Evolutionary conservation across 2,888 invertebrate genomes (phyloP).

Genomic region (Coelinius sp.): DNA sequence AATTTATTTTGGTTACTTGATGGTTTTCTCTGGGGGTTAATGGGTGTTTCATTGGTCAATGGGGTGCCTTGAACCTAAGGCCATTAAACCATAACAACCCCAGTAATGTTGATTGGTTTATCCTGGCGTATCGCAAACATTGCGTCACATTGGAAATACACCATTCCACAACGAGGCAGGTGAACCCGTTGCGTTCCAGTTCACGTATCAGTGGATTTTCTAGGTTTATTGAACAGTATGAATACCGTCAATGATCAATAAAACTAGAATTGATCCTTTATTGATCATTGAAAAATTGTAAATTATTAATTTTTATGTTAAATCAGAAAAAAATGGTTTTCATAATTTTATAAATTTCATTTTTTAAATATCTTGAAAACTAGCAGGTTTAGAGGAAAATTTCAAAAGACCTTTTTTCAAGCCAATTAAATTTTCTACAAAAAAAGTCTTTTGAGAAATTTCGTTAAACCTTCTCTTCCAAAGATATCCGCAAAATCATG

Average conservation of each 20-base stretch:
- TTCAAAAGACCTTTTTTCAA: too few relatives aligned
- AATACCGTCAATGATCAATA: not conserved
- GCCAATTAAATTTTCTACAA: too few relatives aligned
- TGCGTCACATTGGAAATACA: slow-evolving; percentile 43
- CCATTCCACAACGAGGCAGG: slow-evolving; percentile 38
- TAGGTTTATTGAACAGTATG: slow-evolving; percentile 1
- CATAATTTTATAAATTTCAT: too few relatives aligned
- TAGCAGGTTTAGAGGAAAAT: too few relatives aligned
- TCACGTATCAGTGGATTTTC: slow-evolving; percentile 33
- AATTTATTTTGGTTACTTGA: slow-evolving; percentile 30
- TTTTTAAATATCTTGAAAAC: too few relatives aligned
- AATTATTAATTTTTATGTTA: not conserved
- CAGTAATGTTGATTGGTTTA: slow-evolving; percentile 20
- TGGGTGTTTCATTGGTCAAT: not conserved
- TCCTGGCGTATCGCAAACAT: slow-evolving; percentile 7
- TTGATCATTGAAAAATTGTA: not conserved
- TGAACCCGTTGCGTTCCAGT: slow-evolving; percentile 46
- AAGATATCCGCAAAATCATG: too few relatives aligned
- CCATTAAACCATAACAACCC: slow-evolving; percentile 20
- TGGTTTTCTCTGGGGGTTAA: not conserved
- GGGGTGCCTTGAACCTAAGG: slow-evolving; percentile 21
- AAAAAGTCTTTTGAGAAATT: too few relatives aligned
- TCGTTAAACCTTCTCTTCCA: too few relatives aligned
- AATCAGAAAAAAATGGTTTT: not conserved
- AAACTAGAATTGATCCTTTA: not conserved